Conservation (phyloP, 53 echinoderm and acorn worm species). For the Luidia sarsii region DNA sequence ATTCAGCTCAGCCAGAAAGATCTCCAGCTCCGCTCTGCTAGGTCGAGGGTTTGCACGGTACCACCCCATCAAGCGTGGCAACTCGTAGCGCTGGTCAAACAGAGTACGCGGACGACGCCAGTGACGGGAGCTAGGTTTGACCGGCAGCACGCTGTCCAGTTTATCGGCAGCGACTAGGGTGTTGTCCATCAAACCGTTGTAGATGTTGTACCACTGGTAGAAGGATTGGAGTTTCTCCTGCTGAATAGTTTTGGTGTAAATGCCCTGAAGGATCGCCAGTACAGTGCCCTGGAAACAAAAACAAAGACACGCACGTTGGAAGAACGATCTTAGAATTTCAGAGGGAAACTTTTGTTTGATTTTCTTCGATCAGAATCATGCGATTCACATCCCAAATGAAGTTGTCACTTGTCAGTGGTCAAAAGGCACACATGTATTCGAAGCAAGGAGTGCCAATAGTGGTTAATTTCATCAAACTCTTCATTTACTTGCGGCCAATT, state of each 20-base stretch:
- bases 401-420: no score
- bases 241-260: conserved; percentile 79
- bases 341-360: no score
- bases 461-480: no score
- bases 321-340: no score
- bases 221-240: conserved; percentile 87
- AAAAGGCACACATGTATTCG: no score
- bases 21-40: conserved; percentile 81
- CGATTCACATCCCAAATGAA: no score
- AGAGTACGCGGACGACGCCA: conserved; percentile 79
- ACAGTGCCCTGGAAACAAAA: conserved; percentile 69
- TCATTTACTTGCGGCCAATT: no score
- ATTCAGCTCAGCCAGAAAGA: conserved; percentile 91
- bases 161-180: conserved; percentile 76
- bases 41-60: conserved; percentile 90
- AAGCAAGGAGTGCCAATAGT: no score
- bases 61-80: conserved; percentile 88
- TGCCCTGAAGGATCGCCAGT: conserved; percentile 81
- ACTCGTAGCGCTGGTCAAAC: conserved; percentile 86
- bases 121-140: conserved; percentile 65
- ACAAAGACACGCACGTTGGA: no score
- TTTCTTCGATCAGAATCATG: no score
- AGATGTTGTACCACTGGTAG: conserved; percentile 97
- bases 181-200: conserved; percentile 87
- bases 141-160: conserved; percentile 62